phyloP scores from a whole-genome alignment of 2,888 invertebrate species.

The Lysandra coridon region DNA sequence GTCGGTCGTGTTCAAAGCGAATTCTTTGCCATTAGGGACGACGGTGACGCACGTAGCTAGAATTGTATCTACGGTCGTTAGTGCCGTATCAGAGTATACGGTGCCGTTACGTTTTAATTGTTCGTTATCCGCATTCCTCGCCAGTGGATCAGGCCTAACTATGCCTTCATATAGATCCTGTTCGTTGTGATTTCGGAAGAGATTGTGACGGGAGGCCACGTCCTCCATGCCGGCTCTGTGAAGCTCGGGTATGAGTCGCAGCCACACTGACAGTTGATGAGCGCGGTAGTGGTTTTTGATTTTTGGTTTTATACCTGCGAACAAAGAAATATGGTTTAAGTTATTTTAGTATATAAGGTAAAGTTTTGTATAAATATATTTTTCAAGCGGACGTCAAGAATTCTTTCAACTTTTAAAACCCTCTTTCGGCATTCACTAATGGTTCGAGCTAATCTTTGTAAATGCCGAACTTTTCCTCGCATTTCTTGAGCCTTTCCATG shows the following conservation, averaged over 20 bases:
- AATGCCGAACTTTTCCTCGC: neutral
- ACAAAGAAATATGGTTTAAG: constrained; percentile 2
- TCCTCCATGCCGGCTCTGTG: constrained; percentile 94
- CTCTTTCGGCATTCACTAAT: neutral
- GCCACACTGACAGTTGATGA: constrained; percentile 97
- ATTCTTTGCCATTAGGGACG: constrained; percentile 74
- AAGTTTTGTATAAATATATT: too few species aligned
- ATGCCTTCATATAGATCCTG: constrained; percentile 93
- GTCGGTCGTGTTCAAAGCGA: constrained; percentile 78
- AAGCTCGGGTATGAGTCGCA: constrained; percentile 94
- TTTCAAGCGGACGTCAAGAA: neutral
- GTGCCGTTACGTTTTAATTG: constrained; percentile 78
- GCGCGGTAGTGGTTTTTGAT: constrained; percentile 96
- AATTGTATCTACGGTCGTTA: constrained; percentile 85
- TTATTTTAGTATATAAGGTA: neutral
- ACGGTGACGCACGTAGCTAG: constrained; percentile 87
- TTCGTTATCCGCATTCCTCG: constrained; percentile 82
- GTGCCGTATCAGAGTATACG: constrained; percentile 79
- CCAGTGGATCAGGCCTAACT: constrained; percentile 91
- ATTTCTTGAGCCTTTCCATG: neutral
- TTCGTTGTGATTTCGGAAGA: constrained; percentile 94
- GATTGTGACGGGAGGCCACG: constrained; percentile 91
- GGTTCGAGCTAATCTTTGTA: constrained; percentile 8
- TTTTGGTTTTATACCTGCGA: constrained; percentile 92
- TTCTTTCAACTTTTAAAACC: neutral